A percentile compares a stretch with the other conserved stretches of the same genome.
Evolutionary conservation across 53 echinoderm and acorn worm genomes (phyloP).

Genomic region (Crossaster papposus): DNA sequence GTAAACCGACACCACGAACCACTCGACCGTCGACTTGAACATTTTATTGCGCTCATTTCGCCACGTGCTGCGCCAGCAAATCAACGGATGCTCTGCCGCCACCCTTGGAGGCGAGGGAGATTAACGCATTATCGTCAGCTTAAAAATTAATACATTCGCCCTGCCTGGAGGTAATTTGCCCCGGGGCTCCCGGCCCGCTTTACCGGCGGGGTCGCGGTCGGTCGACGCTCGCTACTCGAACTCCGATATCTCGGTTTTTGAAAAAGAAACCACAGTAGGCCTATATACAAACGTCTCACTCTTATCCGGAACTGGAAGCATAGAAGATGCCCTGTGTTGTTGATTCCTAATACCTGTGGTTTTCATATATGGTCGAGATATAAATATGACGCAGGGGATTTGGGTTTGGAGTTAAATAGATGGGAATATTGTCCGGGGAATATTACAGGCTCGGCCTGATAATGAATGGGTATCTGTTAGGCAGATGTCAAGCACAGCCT

Average conservation of each 20-base stretch:
- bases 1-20: background rate
- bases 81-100: background rate
- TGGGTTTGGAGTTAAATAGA: background rate
- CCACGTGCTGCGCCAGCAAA: background rate
- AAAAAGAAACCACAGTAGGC: background rate
- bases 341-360: background rate
- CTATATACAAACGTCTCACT: background rate
- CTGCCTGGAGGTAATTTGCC: background rate
- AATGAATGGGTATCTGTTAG: constrained; percentile 42
- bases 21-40: background rate
- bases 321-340: background rate
- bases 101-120: constrained; percentile 17
- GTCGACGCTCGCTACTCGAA: constrained; percentile 13
- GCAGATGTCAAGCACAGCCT: constrained; percentile 32
- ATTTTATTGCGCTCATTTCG: background rate
- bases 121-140: constrained; percentile 13
- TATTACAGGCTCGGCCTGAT: background rate
- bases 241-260: background rate
- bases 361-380: background rate
- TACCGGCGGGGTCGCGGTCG: constrained; percentile 31
- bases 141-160: constrained; percentile 14
- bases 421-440: too few species aligned
- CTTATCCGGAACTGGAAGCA: background rate
- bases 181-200: background rate
- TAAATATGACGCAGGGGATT: constrained; percentile 36